Conservation (phyloP, 2,888 invertebrate genomes). For the Apamea monoglypha region DNA sequence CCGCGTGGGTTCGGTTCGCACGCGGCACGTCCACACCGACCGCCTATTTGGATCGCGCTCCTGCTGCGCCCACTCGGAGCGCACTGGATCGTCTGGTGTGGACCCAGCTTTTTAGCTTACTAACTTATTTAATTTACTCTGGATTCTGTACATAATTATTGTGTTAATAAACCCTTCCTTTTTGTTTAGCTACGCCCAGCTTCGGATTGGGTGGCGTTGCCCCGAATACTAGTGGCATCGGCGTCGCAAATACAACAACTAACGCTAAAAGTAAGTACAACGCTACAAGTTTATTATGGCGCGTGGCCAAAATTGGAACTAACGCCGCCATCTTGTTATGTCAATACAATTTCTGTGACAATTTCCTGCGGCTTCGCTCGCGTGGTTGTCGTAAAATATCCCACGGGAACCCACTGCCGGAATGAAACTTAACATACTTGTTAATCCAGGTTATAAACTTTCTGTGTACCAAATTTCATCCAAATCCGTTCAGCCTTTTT, state of each 20-base stretch:
- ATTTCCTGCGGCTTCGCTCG: too few species aligned
- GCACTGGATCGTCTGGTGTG: not conserved
- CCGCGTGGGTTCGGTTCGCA: not conserved
- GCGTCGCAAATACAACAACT: constrained; percentile 76
- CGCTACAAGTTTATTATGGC: not conserved
- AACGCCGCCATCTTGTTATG: not conserved
- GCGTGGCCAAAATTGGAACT: not conserved
- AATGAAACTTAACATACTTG: too few species aligned
- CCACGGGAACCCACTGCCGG: too few species aligned
- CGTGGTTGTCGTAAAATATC: too few species aligned
- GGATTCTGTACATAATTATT: not conserved
- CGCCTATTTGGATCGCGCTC: too few species aligned
- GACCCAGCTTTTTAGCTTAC: not conserved
- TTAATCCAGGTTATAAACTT: too few species aligned
- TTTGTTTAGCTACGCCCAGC: constrained; percentile 80
- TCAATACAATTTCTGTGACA: not conserved
- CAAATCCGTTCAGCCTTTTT: too few species aligned
- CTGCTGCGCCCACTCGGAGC: not conserved
- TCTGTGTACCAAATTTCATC: too few species aligned
- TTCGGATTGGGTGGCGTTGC: constrained; percentile 93
- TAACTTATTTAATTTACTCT: not conserved
- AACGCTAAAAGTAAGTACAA: constrained; percentile 83
- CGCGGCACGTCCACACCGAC: too few species aligned
- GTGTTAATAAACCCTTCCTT: not conserved
- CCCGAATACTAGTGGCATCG: constrained; percentile 84